Evolutionary conservation across 2,888 invertebrate species (phyloP).

Genomic region (Amiota minor): DNA sequence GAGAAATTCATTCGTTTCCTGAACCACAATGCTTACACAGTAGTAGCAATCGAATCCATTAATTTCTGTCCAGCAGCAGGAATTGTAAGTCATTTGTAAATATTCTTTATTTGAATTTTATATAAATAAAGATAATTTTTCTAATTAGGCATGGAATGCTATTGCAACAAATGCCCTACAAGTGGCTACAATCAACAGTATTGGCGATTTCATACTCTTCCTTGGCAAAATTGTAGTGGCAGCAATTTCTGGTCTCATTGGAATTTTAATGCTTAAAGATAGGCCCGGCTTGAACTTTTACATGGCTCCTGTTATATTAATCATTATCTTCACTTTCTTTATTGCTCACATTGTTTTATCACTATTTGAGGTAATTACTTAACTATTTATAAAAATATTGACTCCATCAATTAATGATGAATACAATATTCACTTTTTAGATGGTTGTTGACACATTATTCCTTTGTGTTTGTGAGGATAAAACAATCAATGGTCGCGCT

Average conservation of each 20-base stretch:
- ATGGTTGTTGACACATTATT: slow-evolving; percentile 96
- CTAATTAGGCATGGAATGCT: slow-evolving; percentile 86
- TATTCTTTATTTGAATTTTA: slow-evolving; percentile 9
- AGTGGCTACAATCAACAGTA: slow-evolving; percentile 92
- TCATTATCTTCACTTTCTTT: slow-evolving; percentile 90
- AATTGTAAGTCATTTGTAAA: slow-evolving; percentile 78
- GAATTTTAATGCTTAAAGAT: slow-evolving; percentile 83
- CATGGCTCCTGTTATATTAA: slow-evolving; percentile 88
- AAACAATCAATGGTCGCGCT: slow-evolving; percentile 84
- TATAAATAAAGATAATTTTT: slow-evolving; percentile 9
- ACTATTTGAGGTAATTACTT: slow-evolving; percentile 85
- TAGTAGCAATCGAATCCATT: slow-evolving; percentile 92
- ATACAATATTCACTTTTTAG: slow-evolving; percentile 73
- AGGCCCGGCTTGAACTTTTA: slow-evolving; percentile 85
- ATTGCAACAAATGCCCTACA: slow-evolving; percentile 87
- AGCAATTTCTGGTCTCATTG: slow-evolving; percentile 85
- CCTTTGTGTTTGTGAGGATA: slow-evolving; percentile 94
- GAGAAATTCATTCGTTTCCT: slow-evolving; percentile 93
- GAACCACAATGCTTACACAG: slow-evolving; percentile 95
- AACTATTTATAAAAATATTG: background rate
- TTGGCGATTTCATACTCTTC: slow-evolving; percentile 94
- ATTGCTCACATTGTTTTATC: slow-evolving; percentile 95
- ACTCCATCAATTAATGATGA: background rate
- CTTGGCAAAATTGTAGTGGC: slow-evolving; percentile 87
- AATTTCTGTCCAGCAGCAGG: slow-evolving; percentile 92